Evolutionary conservation across 2,888 invertebrate genomes (phyloP).

Genomic region (Athetis lepigone): DNA sequence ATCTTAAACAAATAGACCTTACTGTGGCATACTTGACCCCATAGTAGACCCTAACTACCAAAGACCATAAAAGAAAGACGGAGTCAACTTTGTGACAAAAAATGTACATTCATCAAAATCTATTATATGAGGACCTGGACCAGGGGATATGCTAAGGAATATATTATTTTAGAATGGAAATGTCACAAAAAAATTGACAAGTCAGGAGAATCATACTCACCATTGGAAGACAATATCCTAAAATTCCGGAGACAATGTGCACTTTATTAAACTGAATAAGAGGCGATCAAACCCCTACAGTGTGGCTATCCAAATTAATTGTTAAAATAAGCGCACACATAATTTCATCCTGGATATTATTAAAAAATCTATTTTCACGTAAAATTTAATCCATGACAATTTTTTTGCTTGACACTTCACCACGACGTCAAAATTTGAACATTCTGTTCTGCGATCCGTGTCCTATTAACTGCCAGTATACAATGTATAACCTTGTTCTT

Average conservation of each 20-base stretch:
- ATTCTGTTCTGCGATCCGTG: conserved; percentile 50
- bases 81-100: no score
- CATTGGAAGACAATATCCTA: conserved; percentile 34
- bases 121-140: no score
- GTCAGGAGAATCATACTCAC: conserved; percentile 48
- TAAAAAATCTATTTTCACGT: conserved; percentile 59
- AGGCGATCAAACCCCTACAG: conserved; percentile 46
- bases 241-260: conserved; percentile 23
- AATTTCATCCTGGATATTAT: conserved; percentile 63
- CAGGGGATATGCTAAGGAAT: no score
- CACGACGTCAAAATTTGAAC: conserved; percentile 60
- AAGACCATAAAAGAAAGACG: no score
- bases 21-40: no score
- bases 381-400: conserved; percentile 68
- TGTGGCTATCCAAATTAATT: conserved; percentile 29
- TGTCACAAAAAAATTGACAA: conserved; percentile 47
- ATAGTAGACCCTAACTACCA: no score
- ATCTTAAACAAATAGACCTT: no score
- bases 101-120: no score
- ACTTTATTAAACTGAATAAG: conserved; percentile 31
- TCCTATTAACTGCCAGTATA: conserved; percentile 56
- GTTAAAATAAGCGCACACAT: conserved; percentile 61
- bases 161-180: background rate
- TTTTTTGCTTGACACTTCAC: conserved; percentile 59
- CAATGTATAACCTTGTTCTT: conserved; percentile 18